Evolutionary conservation across 2,888 invertebrate genomes (phyloP), one percentile per base, ranked within the genome.

Genomic region (Campoletis raptor): DNA sequence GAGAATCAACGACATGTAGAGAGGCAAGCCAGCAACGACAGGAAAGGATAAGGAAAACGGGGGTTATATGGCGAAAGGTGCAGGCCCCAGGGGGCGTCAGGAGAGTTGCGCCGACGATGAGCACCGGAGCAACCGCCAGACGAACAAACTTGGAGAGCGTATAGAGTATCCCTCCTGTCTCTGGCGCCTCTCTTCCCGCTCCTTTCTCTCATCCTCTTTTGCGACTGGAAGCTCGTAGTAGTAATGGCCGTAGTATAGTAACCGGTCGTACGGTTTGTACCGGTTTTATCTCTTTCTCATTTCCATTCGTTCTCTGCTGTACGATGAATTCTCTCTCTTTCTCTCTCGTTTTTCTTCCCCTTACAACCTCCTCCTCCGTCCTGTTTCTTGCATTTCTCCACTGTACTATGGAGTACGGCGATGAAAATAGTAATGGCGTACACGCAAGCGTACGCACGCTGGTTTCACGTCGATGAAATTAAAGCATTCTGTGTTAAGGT

Each of bases 391-490:
- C 15, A 37, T 40, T 30, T 64, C 48, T 69, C 18, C 48, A 18
- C 45, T 40, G 24, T 45, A 48, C 6, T 67, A 40, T 52, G 30
- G 12, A 57, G 64, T 64, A 79, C 42, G 45, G 66, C 54, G 81
- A 69, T 86, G 81, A 74, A 81, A 74, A 64, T 86, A 92, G 92
- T 92, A 91, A 90, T 90, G 90, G 88, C 89, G 89, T 90, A 89
- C 91, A 92, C 91, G 92, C 92, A 92, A 90, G 91, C 92, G 92
- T 92, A 93, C 91, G 91, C 92, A 91, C 88, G 91, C 89, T 85
- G 87, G 85, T 84, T 73, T 70, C 52, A 74, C 61, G 48, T 67
- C 52, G 37, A 64, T 48, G 70, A 57, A 72, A 81, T 67, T 67
- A 37, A 70, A 81, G 70, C 67, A 85, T 83, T 70, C 85, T 83